Evolutionary conservation across 1,140 invertebrate species (phyloP).

Genomic region (Leptinotarsa defecta): DNA sequence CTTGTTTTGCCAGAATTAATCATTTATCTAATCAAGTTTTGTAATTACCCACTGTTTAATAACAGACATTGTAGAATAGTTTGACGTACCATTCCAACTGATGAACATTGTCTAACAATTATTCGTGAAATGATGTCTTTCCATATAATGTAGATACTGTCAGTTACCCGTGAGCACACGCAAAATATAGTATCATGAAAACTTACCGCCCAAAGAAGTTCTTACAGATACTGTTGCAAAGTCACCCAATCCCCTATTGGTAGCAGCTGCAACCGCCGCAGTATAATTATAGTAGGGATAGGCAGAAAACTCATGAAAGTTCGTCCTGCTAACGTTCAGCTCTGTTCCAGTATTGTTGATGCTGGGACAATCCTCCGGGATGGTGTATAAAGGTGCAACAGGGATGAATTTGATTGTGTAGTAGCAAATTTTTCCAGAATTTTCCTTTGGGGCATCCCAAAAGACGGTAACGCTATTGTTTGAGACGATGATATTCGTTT

Average conservation of each 20-base stretch:
- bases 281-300: neutral
- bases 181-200: neutral
- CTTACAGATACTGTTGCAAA: neutral
- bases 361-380: neutral
- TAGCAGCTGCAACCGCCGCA: neutral
- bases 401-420: neutral
- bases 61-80: too few relatives aligned
- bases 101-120: too few relatives aligned
- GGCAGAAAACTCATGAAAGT: neutral
- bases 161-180: too few relatives aligned
- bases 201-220: neutral
- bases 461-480: neutral
- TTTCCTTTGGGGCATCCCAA: conserved; percentile 6
- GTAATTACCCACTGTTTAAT: too few relatives aligned
- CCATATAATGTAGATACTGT: too few relatives aligned
- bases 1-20: too few relatives aligned
- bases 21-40: too few relatives aligned
- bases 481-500: too few relatives aligned
- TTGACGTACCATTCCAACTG: too few relatives aligned
- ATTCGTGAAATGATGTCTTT: too few relatives aligned
- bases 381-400: neutral
- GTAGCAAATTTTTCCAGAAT: neutral
- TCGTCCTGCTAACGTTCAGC: neutral
- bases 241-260: neutral
- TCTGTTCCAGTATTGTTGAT: neutral